phyloP scores from a whole-genome alignment of 2,113 vertebrate genomes.

The Dicaeum eximium region DNA sequence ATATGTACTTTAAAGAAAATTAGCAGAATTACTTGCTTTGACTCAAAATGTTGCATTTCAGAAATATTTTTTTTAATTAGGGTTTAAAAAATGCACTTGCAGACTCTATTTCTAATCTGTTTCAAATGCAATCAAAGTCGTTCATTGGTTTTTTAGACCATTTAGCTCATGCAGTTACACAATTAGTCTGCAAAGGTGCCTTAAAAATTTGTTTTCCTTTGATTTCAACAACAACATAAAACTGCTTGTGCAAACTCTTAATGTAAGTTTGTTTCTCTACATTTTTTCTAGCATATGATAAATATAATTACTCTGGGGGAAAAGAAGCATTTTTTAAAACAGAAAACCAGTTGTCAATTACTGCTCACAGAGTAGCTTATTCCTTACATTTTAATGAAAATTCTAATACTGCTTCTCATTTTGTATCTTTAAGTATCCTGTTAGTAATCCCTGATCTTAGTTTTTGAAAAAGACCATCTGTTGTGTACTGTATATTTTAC shows the following conservation, averaged over 20 bases:
- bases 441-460: neutral
- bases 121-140: neutral
- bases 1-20: neutral
- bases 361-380: rapidly evolving
- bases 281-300: neutral
- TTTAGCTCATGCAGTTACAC: neutral
- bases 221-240: neutral
- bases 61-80: neutral
- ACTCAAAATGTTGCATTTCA: neutral
- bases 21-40: neutral
- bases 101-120: neutral
- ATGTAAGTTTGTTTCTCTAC: neutral
- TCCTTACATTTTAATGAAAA: neutral
- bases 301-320: neutral
- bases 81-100: neutral
- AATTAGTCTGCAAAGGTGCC: neutral
- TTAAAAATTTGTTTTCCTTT: neutral
- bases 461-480: neutral
- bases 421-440: neutral
- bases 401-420: neutral
- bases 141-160: neutral
- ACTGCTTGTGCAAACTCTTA: neutral
- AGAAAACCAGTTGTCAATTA: neutral
- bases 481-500: neutral
- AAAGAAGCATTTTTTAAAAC: neutral